These are phyloP conservation scores for Aphelenchoides fujianensis DNA, from an alignment of 1,140 invertebrate genomes.

Conservation along the genomic window DNA sequence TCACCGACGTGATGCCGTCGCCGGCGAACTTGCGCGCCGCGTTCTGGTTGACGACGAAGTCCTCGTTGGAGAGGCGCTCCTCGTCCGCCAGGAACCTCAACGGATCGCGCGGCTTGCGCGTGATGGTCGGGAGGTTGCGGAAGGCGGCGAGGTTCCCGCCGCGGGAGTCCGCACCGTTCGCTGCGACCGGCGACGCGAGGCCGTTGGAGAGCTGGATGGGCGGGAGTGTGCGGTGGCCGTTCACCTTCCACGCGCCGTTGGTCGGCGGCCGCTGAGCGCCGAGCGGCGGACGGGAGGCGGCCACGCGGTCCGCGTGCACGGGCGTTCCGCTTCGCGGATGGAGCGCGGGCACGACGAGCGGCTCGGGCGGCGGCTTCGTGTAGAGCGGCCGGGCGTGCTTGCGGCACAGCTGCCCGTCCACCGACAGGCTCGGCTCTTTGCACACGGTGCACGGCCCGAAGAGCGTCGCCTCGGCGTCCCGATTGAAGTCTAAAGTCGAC, in stretches of 20 bases:
- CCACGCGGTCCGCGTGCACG: not conserved
- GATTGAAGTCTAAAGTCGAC: constrained; percentile 17
- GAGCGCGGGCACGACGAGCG: too few relatives aligned
- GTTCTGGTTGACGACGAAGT: not conserved
- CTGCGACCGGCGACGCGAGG: not conserved
- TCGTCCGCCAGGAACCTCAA: not conserved
- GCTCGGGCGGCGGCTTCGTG: not conserved
- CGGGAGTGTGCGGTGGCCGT: not conserved
- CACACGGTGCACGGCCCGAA: constrained; percentile 11
- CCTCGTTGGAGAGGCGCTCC: not conserved
- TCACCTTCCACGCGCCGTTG: not conserved
- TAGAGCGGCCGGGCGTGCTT: not conserved
- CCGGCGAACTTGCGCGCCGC: not conserved
- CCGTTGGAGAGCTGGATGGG: not conserved
- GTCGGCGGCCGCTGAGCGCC: not conserved
- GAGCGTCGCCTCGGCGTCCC: not conserved
- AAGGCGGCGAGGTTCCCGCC: too few relatives aligned
- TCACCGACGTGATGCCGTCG: not conserved
- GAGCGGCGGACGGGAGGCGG: not conserved
- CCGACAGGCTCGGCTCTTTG: not conserved
- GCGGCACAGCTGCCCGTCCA: not conserved
- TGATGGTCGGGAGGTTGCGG: not conserved
- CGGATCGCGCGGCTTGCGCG: not conserved
- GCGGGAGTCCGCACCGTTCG: not conserved
- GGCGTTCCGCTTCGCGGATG: not conserved